phyloP scores from a whole-genome alignment of 2,113 vertebrate species.

The Oncorhynchus masou region DNA sequence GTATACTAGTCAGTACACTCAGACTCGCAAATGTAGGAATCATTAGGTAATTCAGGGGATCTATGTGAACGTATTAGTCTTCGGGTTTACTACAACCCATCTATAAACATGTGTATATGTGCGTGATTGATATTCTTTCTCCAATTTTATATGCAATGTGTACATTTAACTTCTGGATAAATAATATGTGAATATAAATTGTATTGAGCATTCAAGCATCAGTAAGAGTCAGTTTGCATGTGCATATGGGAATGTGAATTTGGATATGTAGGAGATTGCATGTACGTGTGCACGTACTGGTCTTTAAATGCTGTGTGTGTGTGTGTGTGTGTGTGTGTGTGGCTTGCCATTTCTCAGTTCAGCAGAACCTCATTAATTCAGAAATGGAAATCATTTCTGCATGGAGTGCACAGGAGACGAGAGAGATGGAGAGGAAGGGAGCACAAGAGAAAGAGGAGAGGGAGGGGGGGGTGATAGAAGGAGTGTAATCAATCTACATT shows the following conservation, averaged over 20 bases:
- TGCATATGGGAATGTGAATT: conserved; percentile 34
- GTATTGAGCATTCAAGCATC: conserved; percentile 47
- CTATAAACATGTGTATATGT: not conserved
- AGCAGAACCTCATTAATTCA: conserved; percentile 87
- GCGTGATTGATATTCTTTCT: not conserved
- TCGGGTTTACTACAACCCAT: not conserved
- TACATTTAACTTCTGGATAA: conserved; percentile 26
- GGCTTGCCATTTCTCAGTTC: conserved; percentile 73
- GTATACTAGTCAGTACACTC: conserved; percentile 18
- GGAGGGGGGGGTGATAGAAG: not conserved
- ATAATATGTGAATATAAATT: conserved; percentile 42
- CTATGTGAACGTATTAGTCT: conserved; percentile 13
- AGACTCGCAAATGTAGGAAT: not conserved
- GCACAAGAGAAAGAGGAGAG: conserved; percentile 5
- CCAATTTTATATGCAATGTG: not conserved
- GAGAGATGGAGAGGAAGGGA: conserved; percentile 51
- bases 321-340: conserved; percentile 42
- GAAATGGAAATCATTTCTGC: conserved; percentile 82
- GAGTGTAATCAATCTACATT: too few relatives aligned
- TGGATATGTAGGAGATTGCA: conserved; percentile 62
- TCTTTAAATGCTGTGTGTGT: conserved; percentile 6
- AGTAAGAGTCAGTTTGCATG: conserved; percentile 36
- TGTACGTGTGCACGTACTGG: conserved; percentile 38
- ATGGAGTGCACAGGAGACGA: conserved; percentile 69
- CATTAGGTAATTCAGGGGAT: not conserved